Percentiles rank a stretch among this genome's conserved stretches.
Evolutionary conservation across 2,113 vertebrate genomes (phyloP).

Genomic region (Cathartes aura): DNA sequence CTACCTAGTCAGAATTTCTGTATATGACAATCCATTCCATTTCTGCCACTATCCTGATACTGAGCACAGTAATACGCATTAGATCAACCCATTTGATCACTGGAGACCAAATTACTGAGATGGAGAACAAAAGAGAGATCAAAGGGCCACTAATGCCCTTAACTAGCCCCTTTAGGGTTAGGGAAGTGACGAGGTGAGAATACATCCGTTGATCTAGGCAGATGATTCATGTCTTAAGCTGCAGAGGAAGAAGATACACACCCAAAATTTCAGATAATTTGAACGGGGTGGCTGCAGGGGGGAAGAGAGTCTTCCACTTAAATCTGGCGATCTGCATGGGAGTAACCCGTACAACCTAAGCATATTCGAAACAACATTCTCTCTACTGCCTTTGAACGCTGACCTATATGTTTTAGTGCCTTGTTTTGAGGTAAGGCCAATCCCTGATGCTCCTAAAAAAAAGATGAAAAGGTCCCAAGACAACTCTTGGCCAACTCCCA

Average conservation of each 20-base stretch:
- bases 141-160: slow-evolving; percentile 33
- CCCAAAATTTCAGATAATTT: slow-evolving; percentile 13
- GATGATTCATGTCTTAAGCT: slow-evolving; percentile 44
- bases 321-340: neutral
- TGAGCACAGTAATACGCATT: neutral
- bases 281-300: neutral
- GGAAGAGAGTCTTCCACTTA: neutral
- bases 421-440: neutral
- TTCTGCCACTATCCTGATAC: neutral
- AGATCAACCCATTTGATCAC: neutral
- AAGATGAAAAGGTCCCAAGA: slow-evolving; percentile 4
- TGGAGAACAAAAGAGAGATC: slow-evolving; percentile 29
- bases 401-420: neutral
- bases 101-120: neutral
- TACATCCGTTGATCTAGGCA: neutral
- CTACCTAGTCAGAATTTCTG: neutral
- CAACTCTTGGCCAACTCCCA: neutral
- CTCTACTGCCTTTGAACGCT: neutral
- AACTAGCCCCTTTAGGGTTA: slow-evolving; percentile 5
- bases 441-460: neutral
- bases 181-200: slow-evolving; percentile 25
- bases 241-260: slow-evolving; percentile 25
- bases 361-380: neutral
- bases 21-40: neutral
- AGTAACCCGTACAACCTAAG: neutral